Evolutionary conservation across 1,140 invertebrate species (phyloP), one percentile per base, ranked within the genome.

Genomic region (Brachionus koreanus): DNA sequence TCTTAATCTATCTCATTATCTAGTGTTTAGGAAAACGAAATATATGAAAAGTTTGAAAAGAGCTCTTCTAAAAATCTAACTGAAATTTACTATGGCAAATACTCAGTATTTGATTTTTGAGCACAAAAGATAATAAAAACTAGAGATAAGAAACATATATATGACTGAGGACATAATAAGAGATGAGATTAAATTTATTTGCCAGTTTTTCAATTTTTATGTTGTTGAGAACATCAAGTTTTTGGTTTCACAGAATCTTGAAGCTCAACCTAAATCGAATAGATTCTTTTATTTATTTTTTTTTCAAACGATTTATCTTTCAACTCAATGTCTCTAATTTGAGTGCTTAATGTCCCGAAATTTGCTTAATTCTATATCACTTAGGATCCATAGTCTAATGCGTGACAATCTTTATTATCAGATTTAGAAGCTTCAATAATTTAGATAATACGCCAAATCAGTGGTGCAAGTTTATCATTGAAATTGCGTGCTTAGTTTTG

Each of bases 1-100:
- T 69, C 65, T 69, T 69, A 69, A 69, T 69, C 65, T 69, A 69
- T 69, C 65, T 69, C 65, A 69, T 69, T 69, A 69, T 69, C 65
- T 69, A 69, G 65, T 69, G 65, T 33, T 69, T 69, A 69, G 65
- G n/a, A 69, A 69, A 69, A 69, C 65, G 65, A 69, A 69, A 69
- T 69, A 69, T 19, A 57, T 57, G 49, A 57, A 69, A 69, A 69
- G 5, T 69, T 69, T 69, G 33, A 69, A 69, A 69, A 69, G 65
- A 69, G 65, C 65, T 69, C 65, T 69, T 65, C 65, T 69, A 37
- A 37, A 37, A 69, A 69, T 69, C 13, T 69, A 69, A 69, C 65
- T 69, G 65, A 69, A 69, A 39, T 69, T 69, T 69, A 69, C 65
- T 39, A 69, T 69, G 65, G 35, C 35, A 69, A 69, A 37, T 35